Evolutionary conservation across 2,113 vertebrate genomes (phyloP), one percentile per base, ranked within the genome.

Genomic region (Perca flavescens): DNA sequence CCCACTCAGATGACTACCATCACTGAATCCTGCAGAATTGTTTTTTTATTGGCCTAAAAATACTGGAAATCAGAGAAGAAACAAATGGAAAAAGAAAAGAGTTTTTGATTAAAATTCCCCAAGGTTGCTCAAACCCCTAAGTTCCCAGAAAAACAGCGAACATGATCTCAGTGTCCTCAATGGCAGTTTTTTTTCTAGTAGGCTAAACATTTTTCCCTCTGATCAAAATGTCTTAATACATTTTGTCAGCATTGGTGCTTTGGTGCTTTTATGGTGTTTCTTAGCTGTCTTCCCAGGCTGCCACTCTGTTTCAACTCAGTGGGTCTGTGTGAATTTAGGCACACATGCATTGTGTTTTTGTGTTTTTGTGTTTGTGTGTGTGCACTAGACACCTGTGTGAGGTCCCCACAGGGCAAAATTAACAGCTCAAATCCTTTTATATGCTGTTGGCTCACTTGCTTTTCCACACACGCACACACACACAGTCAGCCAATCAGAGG

Each of bases 401-500:
- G 63, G 58, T 70, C 79, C 58, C 21, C 58, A 47, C 31, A 12
- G 49, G 57, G 62, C 19, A 28, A 74, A 85, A 83, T 66, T 25
- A 34, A 60, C 56, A 62, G 71, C 8, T 82, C 68, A 43, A 0
- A 49, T 49, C 17, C 9, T 53, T 16, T 40, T 3, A 31, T 83
- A 58, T 63, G 54, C 34, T 76, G 28, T 76, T 5, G 1, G 8
- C 68, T 72, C 36, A 17, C 40, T 66, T 54, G 36, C 21, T 77
- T 43, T 69, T 13, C 52, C 12, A 64, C 69, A 63, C 40, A 64
- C 57, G 50, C 58, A 80, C 81, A 71, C 79, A 71, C 60, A 83
- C 75, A 87, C 69, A 90, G 68, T 34, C 15, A 64, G 62, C 76
- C 83, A 83, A 85, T 88, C 80, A 85, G 76, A 86, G 86, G 71